Conservation (phyloP, 2,888 invertebrate species). For the Scaptomyza parva region DNA sequence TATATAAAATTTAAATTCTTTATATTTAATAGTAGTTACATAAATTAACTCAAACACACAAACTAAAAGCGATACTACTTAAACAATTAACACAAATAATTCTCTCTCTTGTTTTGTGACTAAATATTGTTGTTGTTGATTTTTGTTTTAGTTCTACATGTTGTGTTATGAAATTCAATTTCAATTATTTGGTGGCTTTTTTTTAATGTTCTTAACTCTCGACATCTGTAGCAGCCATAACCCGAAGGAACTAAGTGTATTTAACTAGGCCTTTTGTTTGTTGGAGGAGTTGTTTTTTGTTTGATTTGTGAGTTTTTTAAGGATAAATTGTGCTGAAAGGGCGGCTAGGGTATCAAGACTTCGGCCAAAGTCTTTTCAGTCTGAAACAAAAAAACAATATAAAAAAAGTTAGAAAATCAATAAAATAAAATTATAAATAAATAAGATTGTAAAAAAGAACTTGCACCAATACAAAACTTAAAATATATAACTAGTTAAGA, state of each 20-base stretch:
- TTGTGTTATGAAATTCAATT: constrained; percentile 63
- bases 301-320: constrained; percentile 2
- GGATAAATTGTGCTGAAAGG: constrained; percentile 43
- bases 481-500: neutral
- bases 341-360: constrained; percentile 86
- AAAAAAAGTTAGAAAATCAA: constrained; percentile 27
- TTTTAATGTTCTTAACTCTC: constrained; percentile 23
- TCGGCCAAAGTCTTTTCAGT: constrained; percentile 92
- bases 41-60: constrained; percentile 10
- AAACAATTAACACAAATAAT: constrained; percentile 45
- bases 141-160: constrained; percentile 34
- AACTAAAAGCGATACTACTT: constrained; percentile 47
- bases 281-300: constrained; percentile 6
- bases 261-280: constrained; percentile 13
- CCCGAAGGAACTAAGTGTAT: constrained; percentile 40
- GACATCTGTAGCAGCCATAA: constrained; percentile 3
- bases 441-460: neutral
- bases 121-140: constrained; percentile 32
- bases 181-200: constrained; percentile 54
- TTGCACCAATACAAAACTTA: neutral
- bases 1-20: constrained; percentile 44
- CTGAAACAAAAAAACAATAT: constrained; percentile 84
- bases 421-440: constrained; percentile 13
- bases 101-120: constrained; percentile 63
- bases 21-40: constrained; percentile 10